Conservation (phyloP, 2,888 invertebrate species). For the Spicauda simplicius region DNA sequence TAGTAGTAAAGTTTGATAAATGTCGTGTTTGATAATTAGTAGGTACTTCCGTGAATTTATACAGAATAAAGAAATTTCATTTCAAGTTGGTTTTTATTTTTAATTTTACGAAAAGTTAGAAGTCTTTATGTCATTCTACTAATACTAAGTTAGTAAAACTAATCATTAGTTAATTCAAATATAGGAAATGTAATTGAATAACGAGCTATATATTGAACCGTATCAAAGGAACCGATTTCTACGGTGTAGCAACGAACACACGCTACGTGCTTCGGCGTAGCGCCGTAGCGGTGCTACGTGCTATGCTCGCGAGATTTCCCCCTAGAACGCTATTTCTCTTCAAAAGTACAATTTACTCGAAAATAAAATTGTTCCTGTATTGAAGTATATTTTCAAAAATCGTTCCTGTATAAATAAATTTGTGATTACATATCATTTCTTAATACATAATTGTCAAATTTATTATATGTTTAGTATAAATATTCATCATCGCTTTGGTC, state of each 20-base stretch:
- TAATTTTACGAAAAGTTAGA: no score
- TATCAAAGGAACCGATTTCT: slow-evolving; percentile 21
- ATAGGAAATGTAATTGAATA: neutral
- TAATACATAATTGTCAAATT: no score
- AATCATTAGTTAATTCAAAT: neutral
- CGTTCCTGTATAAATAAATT: neutral
- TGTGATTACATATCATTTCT: no score
- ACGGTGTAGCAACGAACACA: slow-evolving; percentile 10
- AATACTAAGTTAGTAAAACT: no score
- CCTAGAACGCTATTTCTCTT: slow-evolving; percentile 20
- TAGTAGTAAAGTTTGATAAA: no score
- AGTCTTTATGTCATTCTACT: no score
- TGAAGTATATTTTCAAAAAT: neutral
- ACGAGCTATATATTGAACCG: neutral
- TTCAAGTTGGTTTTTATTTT: no score
- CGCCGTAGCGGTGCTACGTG: slow-evolving; percentile 5
- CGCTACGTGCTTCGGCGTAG: slow-evolving; percentile 15
- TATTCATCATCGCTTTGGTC: no score
- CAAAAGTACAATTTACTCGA: slow-evolving; percentile 19
- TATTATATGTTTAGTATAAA: no score
- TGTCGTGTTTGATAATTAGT: no score
- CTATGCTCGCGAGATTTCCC: slow-evolving; percentile 8
- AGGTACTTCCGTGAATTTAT: no score
- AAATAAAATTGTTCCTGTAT: slow-evolving; percentile 1
- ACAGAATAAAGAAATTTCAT: no score